Percentiles rank a stretch among this genome's conserved stretches.
Evolutionary conservation across 2,797 vertebrate genomes (phyloP).

Genomic region (Smutsia temminckii): DNA sequence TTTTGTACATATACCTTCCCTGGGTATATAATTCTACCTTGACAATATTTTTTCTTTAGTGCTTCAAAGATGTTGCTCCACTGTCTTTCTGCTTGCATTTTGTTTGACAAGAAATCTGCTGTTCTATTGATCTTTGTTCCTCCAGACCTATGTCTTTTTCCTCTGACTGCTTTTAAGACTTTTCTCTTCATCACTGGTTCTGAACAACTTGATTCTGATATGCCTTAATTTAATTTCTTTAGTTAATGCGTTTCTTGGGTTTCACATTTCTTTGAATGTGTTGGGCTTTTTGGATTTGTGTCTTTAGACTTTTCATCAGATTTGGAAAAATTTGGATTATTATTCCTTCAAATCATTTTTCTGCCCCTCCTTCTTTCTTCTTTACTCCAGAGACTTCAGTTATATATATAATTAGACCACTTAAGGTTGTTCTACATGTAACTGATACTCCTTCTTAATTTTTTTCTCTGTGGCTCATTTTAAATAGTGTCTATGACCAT

Average conservation of each 20-base stretch:
- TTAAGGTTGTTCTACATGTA: neutral
- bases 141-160: neutral
- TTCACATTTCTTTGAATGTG: neutral
- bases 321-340: neutral
- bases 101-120: fast-evolving
- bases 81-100: neutral
- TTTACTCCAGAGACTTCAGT: neutral
- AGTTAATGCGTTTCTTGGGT: neutral
- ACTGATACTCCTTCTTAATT: neutral
- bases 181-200: neutral
- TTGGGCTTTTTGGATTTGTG: neutral
- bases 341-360: neutral
- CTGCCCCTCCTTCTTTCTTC: neutral
- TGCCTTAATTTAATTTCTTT: neutral
- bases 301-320: neutral
- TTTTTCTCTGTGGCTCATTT: neutral
- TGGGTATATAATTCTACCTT: neutral
- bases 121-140: neutral
- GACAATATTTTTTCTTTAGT: neutral
- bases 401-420: no score
- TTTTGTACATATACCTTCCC: neutral
- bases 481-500: neutral
- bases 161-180: neutral
- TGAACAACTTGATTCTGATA: neutral
- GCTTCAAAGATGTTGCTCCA: neutral